Evolutionary conservation across 2,888 invertebrate species (phyloP), one percentile per base, ranked within the genome.

Genomic region (Phalera bucephala): DNA sequence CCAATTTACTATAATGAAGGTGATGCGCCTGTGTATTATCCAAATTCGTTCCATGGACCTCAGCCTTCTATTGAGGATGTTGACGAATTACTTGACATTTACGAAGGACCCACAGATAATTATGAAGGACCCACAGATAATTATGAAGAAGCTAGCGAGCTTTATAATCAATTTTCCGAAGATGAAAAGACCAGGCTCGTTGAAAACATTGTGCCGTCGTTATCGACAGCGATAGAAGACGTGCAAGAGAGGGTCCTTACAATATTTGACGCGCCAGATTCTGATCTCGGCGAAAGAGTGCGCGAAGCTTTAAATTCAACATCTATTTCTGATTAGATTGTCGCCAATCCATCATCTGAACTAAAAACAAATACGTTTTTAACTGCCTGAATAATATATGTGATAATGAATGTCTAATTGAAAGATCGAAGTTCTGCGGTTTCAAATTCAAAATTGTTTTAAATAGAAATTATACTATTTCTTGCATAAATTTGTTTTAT

Each of bases 81-180:
- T 27, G 27, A 14, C 0, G 14, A 13, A 11, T 8, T 27, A 3
- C 8, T 27, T 2, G n/a, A 14, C 1, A 71, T 80, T 13, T 73
- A 92, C 3, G 80, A 91, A 45, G 97, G n/a, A n/a, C n/a, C n/a
- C n/a, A n/a, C n/a, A n/a, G n/a, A n/a, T n/a, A n/a, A n/a, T n/a
- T n/a, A 96, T 4, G 95, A 96, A 62, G 46, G n/a, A n/a, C n/a
- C n/a, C n/a, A n/a, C 95, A 1, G 96, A 98, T 70, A 97, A 99
- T 77, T 97, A 93, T 75, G 91, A 93, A 2, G 98, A 99, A 84
- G 93, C 93, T 0, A 91, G 92, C 8, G 84, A 91, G 10, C 95
- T 97, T 83, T 99, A 95, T 91, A 92, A 95, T 63, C 95, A 72
- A 39, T 65, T 98, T 68, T 93, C 93, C 29, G 91, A 91, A 10